phyloP scores from a whole-genome alignment of 2,888 invertebrate species.

The Agriopis marginaria region DNA sequence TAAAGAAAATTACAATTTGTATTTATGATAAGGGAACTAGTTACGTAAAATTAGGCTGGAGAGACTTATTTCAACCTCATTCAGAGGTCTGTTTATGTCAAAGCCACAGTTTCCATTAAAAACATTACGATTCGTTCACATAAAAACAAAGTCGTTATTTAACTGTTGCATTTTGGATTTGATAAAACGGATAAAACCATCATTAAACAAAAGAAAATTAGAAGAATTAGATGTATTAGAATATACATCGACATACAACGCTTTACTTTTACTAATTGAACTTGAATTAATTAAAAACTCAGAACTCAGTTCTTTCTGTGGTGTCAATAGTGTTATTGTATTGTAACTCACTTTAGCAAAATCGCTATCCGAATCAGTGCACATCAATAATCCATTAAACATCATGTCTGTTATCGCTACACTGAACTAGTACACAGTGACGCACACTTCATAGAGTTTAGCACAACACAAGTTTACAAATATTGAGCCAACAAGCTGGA shows the following conservation, averaged over 20 bases:
- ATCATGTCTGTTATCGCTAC: conserved; percentile 61
- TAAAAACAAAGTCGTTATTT: not conserved
- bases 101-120: no score
- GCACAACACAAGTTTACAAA: conserved; percentile 36
- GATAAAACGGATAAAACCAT: not conserved
- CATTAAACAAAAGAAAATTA: no score
- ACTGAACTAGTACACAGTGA: conserved; percentile 19
- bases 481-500: conserved; percentile 22
- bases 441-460: not conserved
- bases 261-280: no score
- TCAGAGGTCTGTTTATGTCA: no score
- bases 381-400: conserved; percentile 77
- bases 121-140: no score
- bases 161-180: not conserved
- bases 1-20: no score
- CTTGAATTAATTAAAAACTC: no score
- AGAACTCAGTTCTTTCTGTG: not conserved
- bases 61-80: no score
- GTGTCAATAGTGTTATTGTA: not conserved
- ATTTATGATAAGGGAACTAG: no score
- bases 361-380: conserved; percentile 78
- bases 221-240: no score
- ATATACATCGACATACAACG: no score
- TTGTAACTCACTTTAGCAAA: conserved; percentile 69
- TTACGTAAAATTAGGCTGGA: no score